phyloP scores from a whole-genome alignment of 2,113 vertebrate genomes.

The Bombycilla garrulus region DNA sequence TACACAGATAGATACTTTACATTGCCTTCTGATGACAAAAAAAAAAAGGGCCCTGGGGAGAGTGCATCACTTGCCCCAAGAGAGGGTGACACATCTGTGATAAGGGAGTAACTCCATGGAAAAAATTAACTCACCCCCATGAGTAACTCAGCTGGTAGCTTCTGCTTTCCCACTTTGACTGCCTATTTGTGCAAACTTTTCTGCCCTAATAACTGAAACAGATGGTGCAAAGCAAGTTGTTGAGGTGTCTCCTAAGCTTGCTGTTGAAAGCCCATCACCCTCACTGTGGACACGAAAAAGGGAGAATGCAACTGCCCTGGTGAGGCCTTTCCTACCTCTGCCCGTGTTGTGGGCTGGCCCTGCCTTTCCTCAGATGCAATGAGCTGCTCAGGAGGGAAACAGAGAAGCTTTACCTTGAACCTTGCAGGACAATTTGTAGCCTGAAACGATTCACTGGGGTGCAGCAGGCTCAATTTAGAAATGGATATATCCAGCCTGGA shows the following conservation, averaged over 20 bases:
- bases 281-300: neutral
- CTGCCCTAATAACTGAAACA: neutral
- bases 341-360: neutral
- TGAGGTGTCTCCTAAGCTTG: neutral
- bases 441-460: neutral
- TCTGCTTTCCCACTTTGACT: neutral
- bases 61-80: neutral
- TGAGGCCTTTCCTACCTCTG: neutral
- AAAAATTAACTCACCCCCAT: neutral
- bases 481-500: neutral
- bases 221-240: neutral
- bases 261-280: neutral
- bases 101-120: neutral
- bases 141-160: neutral
- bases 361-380: neutral
- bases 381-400: neutral
- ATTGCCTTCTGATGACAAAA: constrained; percentile 1
- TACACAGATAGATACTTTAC: neutral
- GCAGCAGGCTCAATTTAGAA: neutral
- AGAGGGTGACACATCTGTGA: neutral
- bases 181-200: neutral
- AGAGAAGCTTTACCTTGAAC: neutral
- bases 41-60: neutral
- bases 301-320: no score
- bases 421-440: neutral